Evolutionary conservation across 2,113 vertebrate genomes (phyloP).

Genomic region (Leiothrix lutea): DNA sequence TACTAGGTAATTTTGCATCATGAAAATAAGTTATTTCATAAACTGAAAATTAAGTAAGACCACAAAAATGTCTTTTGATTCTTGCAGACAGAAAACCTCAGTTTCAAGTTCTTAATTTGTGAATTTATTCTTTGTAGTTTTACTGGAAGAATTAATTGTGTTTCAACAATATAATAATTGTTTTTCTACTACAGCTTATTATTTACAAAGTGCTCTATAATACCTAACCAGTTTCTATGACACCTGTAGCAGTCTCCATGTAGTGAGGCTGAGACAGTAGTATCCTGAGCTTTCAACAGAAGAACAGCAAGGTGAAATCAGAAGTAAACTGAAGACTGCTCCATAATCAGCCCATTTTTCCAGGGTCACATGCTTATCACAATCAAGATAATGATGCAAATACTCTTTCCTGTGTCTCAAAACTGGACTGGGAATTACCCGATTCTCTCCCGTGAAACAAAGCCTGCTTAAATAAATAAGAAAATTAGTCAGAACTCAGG

Average conservation of each 20-base stretch:
- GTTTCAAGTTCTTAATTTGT: not conserved
- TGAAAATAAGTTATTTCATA: conserved; percentile 1
- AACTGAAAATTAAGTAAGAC: not conserved
- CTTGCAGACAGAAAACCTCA: not conserved
- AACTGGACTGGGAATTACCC: not conserved
- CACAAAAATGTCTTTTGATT: not conserved
- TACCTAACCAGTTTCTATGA: not conserved
- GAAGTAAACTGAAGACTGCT: not conserved
- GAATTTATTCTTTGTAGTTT: not conserved
- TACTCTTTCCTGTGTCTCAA: not conserved
- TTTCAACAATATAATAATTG: not conserved
- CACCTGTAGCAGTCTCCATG: not conserved
- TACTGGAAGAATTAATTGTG: not conserved
- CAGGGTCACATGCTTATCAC: not conserved
- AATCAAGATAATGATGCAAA: not conserved
- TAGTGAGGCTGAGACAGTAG: not conserved
- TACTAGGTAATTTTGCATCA: not conserved
- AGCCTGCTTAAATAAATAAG: not conserved
- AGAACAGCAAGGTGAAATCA: not conserved
- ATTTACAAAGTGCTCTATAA: not conserved
- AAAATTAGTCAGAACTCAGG: not conserved
- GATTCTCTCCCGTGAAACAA: not conserved
- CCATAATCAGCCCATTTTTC: not conserved
- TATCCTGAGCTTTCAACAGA: not conserved
- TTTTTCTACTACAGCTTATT: not conserved